Conservation (phyloP, 2,113 vertebrate species). For the Gracilinanus agilis region DNA sequence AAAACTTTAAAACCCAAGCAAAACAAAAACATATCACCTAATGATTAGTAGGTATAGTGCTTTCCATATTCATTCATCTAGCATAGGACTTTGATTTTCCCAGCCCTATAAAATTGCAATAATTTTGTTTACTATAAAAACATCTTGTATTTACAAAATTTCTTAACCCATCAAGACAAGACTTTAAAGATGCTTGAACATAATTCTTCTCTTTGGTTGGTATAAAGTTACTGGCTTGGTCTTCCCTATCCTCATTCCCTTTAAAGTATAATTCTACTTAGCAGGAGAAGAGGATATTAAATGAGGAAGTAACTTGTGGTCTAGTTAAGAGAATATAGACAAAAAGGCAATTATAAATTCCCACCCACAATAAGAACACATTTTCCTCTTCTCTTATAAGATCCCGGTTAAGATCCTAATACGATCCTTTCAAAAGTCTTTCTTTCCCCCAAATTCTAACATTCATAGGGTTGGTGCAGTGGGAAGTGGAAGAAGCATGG, state of each 20-base stretch:
- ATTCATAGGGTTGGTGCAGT: not conserved
- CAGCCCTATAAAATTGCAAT: not conserved
- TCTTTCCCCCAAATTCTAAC: not conserved
- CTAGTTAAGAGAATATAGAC: not conserved
- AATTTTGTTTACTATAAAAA: not conserved
- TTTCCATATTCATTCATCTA: not conserved
- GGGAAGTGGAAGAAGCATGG: not conserved
- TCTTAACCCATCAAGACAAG: not conserved
- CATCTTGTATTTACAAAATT: not conserved
- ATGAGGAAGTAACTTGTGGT: not conserved
- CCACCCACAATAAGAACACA: not conserved
- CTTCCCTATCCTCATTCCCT: not conserved
- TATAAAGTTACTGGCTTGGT: not conserved
- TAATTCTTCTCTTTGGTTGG: not conserved
- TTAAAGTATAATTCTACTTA: not conserved
- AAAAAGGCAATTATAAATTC: not conserved
- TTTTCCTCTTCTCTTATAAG: not conserved
- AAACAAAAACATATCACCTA: slow-evolving; percentile 20
- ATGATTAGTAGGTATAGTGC: not conserved
- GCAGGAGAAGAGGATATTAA: not conserved
- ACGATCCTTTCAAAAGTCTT: not conserved
- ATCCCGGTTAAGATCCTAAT: not conserved
- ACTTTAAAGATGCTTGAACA: not conserved
- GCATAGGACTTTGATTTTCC: slow-evolving; percentile 24
- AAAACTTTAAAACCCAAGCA: not conserved